Evolutionary conservation across 2,797 vertebrate species (phyloP).

Genomic region (Sciurus vulgaris): DNA sequence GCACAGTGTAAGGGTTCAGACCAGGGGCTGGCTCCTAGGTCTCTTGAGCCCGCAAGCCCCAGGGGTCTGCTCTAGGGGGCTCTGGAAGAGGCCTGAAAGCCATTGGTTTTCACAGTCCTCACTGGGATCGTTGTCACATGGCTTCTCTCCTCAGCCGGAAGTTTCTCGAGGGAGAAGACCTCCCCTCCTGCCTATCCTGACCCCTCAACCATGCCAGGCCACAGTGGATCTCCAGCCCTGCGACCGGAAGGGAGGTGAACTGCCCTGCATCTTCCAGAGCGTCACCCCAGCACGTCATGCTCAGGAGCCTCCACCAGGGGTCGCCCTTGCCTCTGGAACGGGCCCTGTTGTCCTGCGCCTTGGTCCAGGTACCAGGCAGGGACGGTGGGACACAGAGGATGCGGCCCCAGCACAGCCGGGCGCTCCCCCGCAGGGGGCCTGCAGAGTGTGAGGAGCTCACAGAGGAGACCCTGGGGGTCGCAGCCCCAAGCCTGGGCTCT

Average conservation of each 20-base stretch:
- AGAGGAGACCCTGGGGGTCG: not conserved
- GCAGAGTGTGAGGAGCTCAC: not conserved
- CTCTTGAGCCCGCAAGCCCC: not conserved
- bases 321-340: not conserved
- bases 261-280: fast-evolving
- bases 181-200: not conserved
- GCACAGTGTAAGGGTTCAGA: not conserved
- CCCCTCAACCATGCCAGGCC: not conserved
- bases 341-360: fast-evolving
- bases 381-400: fast-evolving
- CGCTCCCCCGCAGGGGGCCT: too few relatives aligned
- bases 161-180: not conserved
- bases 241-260: not conserved
- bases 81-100: too few relatives aligned
- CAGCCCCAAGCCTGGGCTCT: not conserved
- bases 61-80: too few relatives aligned
- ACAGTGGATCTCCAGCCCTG: fast-evolving
- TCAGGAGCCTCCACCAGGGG: not conserved
- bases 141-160: not conserved
- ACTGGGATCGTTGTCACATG: not conserved
- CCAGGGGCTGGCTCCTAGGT: not conserved
- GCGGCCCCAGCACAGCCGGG: not conserved
- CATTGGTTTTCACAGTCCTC: not conserved
- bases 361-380: fast-evolving
- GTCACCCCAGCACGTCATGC: not conserved